Conservation (phyloP, 2,797 vertebrate species). For the Semotilus atromaculatus region DNA sequence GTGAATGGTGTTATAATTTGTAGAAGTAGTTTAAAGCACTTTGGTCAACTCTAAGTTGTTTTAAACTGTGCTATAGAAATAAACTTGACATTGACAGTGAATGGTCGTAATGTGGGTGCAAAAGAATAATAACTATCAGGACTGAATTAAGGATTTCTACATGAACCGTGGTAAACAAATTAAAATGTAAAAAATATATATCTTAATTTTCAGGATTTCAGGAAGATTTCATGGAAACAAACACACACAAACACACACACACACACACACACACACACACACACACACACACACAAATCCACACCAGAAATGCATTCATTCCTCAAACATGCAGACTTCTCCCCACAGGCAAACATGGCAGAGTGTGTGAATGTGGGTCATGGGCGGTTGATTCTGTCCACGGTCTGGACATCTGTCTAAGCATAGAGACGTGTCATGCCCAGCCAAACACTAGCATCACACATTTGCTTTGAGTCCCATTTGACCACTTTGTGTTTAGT, state of each 20-base stretch:
- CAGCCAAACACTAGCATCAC: neutral
- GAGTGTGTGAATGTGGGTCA: slow-evolving; percentile 28
- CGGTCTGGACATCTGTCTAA: slow-evolving; percentile 18
- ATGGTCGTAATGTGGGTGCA: neutral
- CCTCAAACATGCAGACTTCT: neutral
- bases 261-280: neutral
- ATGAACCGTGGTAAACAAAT: neutral
- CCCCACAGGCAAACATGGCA: neutral
- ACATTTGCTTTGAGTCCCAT: neutral
- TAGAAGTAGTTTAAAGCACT: no score
- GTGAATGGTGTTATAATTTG: no score
- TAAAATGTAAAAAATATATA: neutral
- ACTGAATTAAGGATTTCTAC: neutral
- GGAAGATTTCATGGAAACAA: neutral
- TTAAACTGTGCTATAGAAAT: no score
- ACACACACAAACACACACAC: neutral
- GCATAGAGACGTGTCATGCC: neutral
- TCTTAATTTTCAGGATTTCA: neutral
- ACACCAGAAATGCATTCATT: slow-evolving; percentile 21
- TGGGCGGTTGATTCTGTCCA: slow-evolving; percentile 18
- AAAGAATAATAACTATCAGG: neutral
- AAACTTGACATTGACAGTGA: neutral
- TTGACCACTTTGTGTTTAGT: slow-evolving; percentile 4
- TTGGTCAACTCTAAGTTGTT: no score
- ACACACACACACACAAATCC: neutral